Evolutionary conservation across 1,140 invertebrate species (phyloP).

Genomic region (Oedothorax gibbosus): DNA sequence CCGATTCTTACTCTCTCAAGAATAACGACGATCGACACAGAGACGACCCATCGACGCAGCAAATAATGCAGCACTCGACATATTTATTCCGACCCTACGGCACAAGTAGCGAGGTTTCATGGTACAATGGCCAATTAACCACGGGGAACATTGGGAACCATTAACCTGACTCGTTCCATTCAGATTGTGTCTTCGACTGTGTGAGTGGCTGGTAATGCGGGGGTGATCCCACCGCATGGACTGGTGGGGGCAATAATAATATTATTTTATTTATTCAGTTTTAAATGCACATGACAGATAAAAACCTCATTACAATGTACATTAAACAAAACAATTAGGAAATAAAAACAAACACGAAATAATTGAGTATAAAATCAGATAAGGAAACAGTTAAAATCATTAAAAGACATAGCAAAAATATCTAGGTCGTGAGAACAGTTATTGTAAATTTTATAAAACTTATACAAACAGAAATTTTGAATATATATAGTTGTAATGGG

Average conservation of each 20-base stretch:
- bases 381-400: no score
- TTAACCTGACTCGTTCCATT: slow-evolving; percentile 33
- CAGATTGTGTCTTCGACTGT: slow-evolving; percentile 38
- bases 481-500: no score
- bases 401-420: no score
- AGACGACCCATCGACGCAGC: slow-evolving; percentile 12
- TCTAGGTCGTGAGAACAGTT: no score
- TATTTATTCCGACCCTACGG: slow-evolving; percentile 43
- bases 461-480: no score
- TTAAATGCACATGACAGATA: no score
- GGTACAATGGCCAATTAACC: slow-evolving; percentile 57
- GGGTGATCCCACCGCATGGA: neutral
- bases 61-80: slow-evolving; percentile 8
- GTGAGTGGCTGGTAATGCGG: slow-evolving; percentile 36
- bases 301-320: no score
- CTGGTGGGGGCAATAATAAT: neutral
- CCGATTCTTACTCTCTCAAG: slow-evolving; percentile 54
- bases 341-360: no score
- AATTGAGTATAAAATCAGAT: no score
- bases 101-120: slow-evolving; percentile 49
- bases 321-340: no score
- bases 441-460: no score
- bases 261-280: no score
- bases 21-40: slow-evolving; percentile 12
- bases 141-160: slow-evolving; percentile 42